A percentile compares a stretch with the other conserved stretches of the same genome.
Conservation (phyloP, 2,113 vertebrate species). For the Odocoileus hemionus region DNA sequence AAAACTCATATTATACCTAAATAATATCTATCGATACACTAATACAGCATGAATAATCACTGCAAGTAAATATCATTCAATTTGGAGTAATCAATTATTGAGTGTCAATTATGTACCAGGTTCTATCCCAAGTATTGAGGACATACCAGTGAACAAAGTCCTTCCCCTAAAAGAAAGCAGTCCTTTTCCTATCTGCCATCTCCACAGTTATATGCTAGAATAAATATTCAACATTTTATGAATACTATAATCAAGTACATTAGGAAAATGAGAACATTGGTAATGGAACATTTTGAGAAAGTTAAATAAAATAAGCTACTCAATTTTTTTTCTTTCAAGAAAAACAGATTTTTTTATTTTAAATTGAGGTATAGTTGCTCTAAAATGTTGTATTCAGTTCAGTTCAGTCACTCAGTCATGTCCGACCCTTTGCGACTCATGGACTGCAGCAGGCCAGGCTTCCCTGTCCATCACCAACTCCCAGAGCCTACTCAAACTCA, state of each 20-base stretch:
- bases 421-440: fast-evolving
- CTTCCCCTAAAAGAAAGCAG: background rate
- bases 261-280: conserved; percentile 11
- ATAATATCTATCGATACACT: background rate
- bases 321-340: background rate
- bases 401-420: background rate
- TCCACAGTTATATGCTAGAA: background rate
- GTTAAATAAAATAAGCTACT: background rate
- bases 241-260: background rate
- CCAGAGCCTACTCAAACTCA: background rate
- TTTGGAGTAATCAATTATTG: background rate
- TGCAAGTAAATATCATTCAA: background rate
- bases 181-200: background rate
- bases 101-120: background rate
- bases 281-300: background rate
- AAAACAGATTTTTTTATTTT: background rate
- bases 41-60: background rate
- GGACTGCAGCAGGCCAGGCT: background rate
- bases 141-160: background rate
- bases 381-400: background rate
- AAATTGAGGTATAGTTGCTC: background rate
- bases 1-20: background rate
- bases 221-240: background rate
- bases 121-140: background rate
- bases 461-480: background rate